Percentiles rank a stretch among this genome's conserved stretches.
phyloP scores from a whole-genome alignment of 2,113 vertebrate species.

The Saimiri boliviensis region DNA sequence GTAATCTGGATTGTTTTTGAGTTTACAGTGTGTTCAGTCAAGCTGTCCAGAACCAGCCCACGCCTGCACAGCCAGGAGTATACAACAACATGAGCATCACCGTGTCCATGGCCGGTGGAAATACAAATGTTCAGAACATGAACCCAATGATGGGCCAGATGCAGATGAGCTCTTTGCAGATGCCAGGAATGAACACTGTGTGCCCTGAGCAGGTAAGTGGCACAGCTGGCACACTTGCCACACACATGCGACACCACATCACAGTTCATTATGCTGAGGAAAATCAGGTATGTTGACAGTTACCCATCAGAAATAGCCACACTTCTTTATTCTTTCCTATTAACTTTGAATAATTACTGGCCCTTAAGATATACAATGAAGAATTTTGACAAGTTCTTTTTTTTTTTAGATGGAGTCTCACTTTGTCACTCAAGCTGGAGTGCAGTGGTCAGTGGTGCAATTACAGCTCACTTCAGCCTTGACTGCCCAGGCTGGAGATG shows the following conservation, averaged over 20 bases:
- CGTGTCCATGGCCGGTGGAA: slow-evolving; percentile 95
- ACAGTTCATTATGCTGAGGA: not conserved
- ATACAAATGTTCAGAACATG: slow-evolving; percentile 88
- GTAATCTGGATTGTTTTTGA: slow-evolving; percentile 71
- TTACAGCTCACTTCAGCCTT: too few species aligned
- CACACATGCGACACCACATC: not conserved
- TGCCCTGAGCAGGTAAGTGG: slow-evolving; percentile 94
- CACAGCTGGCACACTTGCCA: not conserved
- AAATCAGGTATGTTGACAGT: not conserved
- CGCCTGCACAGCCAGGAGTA: slow-evolving; percentile 91
- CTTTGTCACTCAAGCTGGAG: too few species aligned
- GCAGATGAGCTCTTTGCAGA: slow-evolving; percentile 92
- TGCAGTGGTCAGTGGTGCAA: too few species aligned
- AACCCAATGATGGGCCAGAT: slow-evolving; percentile 91
- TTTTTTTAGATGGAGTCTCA: too few species aligned
- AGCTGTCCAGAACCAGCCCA: slow-evolving; percentile 85
- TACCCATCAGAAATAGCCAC: not conserved
- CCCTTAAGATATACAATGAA: not conserved
- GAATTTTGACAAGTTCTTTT: not conserved
- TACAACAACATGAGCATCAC: slow-evolving; percentile 99
- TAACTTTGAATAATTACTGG: slow-evolving; percentile 1
- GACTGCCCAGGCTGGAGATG: too few species aligned
- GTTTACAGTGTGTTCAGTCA: slow-evolving; percentile 90
- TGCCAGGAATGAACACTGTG: slow-evolving; percentile 88
- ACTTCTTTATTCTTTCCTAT: not conserved